A percentile compares a stretch with the other conserved stretches of the same genome.
Evolutionary conservation across 2,113 vertebrate genomes (phyloP).

Genomic region (Chaetops frenatus): DNA sequence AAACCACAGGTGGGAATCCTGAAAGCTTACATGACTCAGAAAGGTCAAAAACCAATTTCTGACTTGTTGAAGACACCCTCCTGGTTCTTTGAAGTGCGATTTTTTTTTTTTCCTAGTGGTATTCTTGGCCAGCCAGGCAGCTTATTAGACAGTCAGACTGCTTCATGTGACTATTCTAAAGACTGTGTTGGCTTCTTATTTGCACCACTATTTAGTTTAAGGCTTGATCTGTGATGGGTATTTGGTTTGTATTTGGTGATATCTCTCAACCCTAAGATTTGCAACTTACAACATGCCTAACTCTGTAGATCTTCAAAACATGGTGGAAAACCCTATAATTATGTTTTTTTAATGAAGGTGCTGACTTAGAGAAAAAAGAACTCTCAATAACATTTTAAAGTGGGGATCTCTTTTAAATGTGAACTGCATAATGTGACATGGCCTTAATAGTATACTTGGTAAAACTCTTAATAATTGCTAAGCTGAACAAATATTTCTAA

Average conservation of each 20-base stretch:
- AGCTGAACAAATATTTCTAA: background rate
- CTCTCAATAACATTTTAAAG: background rate
- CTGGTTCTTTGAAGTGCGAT: constrained; percentile 41
- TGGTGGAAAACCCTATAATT: background rate
- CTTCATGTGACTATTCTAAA: background rate
- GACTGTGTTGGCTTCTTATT: background rate
- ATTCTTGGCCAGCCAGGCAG: background rate
- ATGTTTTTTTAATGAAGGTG: background rate
- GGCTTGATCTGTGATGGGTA: background rate
- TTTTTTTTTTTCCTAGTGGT: background rate
- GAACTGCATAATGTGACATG: background rate
- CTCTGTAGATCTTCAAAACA: background rate
- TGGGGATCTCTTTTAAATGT: background rate
- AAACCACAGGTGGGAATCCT: constrained; percentile 54
- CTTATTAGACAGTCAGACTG: constrained; percentile 21
- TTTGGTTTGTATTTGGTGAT: background rate
- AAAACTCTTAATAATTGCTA: background rate
- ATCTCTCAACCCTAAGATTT: background rate
- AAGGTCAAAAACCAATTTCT: constrained; percentile 64
- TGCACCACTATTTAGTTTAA: background rate
- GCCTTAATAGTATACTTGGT: background rate
- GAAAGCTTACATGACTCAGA: constrained; percentile 52
- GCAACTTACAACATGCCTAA: background rate
- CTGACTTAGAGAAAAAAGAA: background rate
- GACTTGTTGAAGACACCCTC: constrained; percentile 57